A percentile compares a stretch with the other conserved stretches of the same genome.
Evolutionary conservation across 2,888 invertebrate species (phyloP).

Genomic region (Volucella zonaria): DNA sequence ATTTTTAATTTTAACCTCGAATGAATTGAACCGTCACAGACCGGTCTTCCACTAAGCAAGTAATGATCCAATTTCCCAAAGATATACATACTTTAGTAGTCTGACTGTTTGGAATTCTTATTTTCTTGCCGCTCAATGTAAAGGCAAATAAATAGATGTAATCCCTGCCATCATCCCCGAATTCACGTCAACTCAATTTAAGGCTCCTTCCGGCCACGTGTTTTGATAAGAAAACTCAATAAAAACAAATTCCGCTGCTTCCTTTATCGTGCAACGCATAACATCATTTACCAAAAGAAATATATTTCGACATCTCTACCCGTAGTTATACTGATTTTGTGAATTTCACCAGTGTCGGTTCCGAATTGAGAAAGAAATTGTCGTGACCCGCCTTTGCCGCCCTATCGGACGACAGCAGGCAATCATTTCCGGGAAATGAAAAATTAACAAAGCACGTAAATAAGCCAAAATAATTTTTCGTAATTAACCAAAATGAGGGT

Average conservation of each 20-base stretch:
- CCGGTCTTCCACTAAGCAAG: background rate
- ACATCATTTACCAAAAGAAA: conserved; percentile 36
- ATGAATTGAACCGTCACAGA: too few relatives aligned
- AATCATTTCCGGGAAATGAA: conserved; percentile 63
- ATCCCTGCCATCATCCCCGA: conserved; percentile 10
- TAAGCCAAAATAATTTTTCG: conserved; percentile 68
- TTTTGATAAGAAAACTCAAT: conserved; percentile 59
- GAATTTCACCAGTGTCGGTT: conserved; percentile 13
- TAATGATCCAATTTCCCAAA: conserved; percentile 30
- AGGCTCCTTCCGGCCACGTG: conserved; percentile 52
- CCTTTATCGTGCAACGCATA: conserved; percentile 24
- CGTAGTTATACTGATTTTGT: conserved; percentile 17
- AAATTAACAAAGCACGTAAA: conserved; percentile 67
- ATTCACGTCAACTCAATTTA: conserved; percentile 14
- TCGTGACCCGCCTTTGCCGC: conserved; percentile 8
- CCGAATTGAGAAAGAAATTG: conserved; percentile 14
- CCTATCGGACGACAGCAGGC: conserved; percentile 44
- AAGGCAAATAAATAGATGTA: conserved; percentile 31
- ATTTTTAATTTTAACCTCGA: too few relatives aligned
- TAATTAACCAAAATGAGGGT: conserved; percentile 66
- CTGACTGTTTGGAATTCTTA: conserved; percentile 26
- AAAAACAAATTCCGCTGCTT: conserved; percentile 44
- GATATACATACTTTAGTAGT: background rate
- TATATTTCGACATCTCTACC: conserved; percentile 10
- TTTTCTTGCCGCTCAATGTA: conserved; percentile 23